phyloP scores from a whole-genome alignment of 2,888 invertebrate genomes.

The Omphaloscelis lunosa region DNA sequence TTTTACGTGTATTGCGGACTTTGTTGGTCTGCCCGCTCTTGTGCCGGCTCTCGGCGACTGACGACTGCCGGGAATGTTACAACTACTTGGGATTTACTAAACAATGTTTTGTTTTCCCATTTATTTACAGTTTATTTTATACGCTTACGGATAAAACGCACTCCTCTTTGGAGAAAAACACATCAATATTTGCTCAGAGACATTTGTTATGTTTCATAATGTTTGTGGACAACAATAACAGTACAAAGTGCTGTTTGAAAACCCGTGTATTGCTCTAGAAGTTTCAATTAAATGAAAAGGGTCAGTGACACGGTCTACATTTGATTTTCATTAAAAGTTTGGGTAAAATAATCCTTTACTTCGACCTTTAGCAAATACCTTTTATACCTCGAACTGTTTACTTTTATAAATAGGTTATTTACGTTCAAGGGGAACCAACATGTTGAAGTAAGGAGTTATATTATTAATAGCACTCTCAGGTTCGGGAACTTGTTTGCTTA shows the following conservation, averaged over 20 bases:
- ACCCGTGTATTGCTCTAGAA: conserved; percentile 6
- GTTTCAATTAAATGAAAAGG: conserved; percentile 42
- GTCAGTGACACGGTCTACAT: conserved; percentile 35
- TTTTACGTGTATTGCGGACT: conserved; percentile 89
- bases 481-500: conserved; percentile 62
- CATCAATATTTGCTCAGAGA: conserved; percentile 27
- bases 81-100: conserved; percentile 79
- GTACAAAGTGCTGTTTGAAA: conserved; percentile 27
- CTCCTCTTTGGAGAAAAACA: conserved; percentile 19
- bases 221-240: conserved; percentile 31
- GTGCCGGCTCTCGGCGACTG: conserved; percentile 72
- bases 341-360: conserved; percentile 46
- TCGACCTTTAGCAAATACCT: conserved; percentile 48
- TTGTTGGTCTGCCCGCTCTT: conserved; percentile 73
- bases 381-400: conserved; percentile 29
- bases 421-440: conserved; percentile 16
- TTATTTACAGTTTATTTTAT: conserved; percentile 58
- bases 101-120: conserved; percentile 72
- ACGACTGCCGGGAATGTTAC: conserved; percentile 68
- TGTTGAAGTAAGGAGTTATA: conserved; percentile 36
- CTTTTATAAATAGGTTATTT: conserved; percentile 43
- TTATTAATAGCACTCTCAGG: conserved; percentile 35
- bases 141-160: conserved; percentile 46
- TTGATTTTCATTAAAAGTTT: conserved; percentile 58
- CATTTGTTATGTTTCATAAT: conserved; percentile 37